Evolutionary conservation across 2,888 invertebrate species (phyloP).

Genomic region (Rhabditoides inermis): DNA sequence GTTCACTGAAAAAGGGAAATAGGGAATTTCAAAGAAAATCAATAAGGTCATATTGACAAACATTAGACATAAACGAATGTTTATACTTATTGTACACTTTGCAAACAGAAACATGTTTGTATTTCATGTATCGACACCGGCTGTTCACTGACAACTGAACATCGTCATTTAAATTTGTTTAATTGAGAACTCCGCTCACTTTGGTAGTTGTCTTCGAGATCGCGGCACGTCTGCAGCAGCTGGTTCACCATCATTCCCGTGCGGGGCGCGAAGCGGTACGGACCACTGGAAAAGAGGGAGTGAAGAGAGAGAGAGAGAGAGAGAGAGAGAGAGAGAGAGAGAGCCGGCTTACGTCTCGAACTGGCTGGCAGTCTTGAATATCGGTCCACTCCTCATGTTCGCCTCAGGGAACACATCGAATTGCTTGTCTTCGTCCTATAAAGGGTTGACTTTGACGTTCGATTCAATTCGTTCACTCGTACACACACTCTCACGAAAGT

Average conservation of each 20-base stretch:
- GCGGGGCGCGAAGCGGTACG: conserved; percentile 39
- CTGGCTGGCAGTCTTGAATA: conserved; percentile 41
- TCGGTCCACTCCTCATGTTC: conserved; percentile 32
- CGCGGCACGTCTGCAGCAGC: conserved; percentile 42
- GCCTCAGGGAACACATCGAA: conserved; percentile 51
- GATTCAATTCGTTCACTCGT: background rate
- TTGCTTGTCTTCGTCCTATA: conserved; percentile 44
- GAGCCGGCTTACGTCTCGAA: conserved; percentile 35
- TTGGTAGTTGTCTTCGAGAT: conserved; percentile 36
- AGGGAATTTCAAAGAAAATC: too few relatives aligned
- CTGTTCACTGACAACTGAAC: too few relatives aligned
- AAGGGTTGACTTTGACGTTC: background rate
- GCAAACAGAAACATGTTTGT: too few relatives aligned
- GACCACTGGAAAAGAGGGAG: conserved; percentile 20
- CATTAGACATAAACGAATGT: too few relatives aligned
- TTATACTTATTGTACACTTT: too few relatives aligned
- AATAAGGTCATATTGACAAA: too few relatives aligned
- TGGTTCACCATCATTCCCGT: conserved; percentile 44
- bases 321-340: background rate
- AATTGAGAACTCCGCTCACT: conserved; percentile 18
- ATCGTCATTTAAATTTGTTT: too few relatives aligned
- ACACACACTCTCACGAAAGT: too few relatives aligned
- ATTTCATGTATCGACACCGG: too few relatives aligned
- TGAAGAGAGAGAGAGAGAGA: too few relatives aligned
- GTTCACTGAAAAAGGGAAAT: conserved; percentile 36